Conservation (phyloP, 2,113 vertebrate genomes). For the Arizona elegans region DNA sequence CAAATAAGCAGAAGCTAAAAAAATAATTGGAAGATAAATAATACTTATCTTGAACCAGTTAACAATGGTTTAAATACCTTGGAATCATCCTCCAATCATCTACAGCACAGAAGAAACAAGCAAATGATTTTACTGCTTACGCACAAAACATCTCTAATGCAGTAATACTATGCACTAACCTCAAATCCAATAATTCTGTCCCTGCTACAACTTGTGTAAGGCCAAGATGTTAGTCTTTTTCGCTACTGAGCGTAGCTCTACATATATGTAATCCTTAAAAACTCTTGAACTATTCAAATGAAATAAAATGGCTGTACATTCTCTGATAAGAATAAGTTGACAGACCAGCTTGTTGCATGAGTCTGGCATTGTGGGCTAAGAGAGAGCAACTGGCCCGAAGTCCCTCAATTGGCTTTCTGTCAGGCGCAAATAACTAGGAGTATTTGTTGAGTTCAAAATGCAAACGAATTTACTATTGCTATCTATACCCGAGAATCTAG, state of each 20-base stretch:
- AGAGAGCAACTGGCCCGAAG: background rate
- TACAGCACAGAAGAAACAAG: background rate
- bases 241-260: background rate
- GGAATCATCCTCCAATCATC: background rate
- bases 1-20: background rate
- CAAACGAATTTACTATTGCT: background rate
- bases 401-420: background rate
- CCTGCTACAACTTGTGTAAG: background rate
- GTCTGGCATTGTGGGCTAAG: background rate
- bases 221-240: background rate
- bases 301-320: background rate
- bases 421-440: background rate
- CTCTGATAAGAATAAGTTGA: background rate
- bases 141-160: background rate
- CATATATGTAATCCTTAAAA: background rate
- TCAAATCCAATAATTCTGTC: background rate
- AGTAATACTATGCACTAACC: background rate
- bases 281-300: background rate
- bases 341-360: background rate
- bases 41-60: background rate
- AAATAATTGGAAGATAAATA: background rate
- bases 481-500: background rate
- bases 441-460: background rate
- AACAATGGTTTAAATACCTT: background rate
- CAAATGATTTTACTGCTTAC: background rate